Evolutionary conservation across 2,797 vertebrate species (phyloP), one percentile per base, ranked within the genome.

Genomic region (Eupleurogrammus muticus): DNA sequence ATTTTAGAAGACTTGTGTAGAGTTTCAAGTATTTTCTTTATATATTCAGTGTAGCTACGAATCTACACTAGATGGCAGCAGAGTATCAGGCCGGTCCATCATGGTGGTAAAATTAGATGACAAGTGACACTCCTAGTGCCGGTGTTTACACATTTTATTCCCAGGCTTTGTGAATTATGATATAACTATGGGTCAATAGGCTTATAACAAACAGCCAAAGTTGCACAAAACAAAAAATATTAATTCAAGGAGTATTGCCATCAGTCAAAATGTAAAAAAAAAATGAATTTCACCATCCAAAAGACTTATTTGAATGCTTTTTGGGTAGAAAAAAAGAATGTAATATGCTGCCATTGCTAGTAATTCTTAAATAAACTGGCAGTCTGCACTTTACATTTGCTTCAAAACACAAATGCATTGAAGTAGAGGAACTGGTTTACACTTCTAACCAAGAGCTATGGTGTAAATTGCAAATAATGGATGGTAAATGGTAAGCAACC

Each of bases 51-150:
- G 9, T 1, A 1, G 8, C 40, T 23, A 5, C 1, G 54, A 50
- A 34, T 1, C 7, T 17, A n/a, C 89, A 84, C 76, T 85, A 90
- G 89, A 56, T 77, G 89, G 88, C 88, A 88, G 85, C 74, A 87
- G 71, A 53, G 81, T 12, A 50, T 42, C 60, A 66, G 17, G 20
- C 1, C 24, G 7, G 16, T 42, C 5, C 11, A 7, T 59, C 24
- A 17, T 40, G 17, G 17, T 6, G 0, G 10, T 46, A 17, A 9
- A 35, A 48, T 20, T 38, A 13, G 49, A 40, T 52, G 12, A 14
- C 20, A 16, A 56, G 16, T 52, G 53, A 10, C 55, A 21, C 23
- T 81, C 50, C 70, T 58, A 28, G 35, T 72, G 64, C 54, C 61
- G 57, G 63, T 66, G 23, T 60, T 68, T 44, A 68, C 14, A 13